Percentiles rank a stretch among this genome's conserved stretches.
Evolutionary conservation across 1,140 invertebrate species (phyloP).

Genomic region (Nylanderia fulva): DNA sequence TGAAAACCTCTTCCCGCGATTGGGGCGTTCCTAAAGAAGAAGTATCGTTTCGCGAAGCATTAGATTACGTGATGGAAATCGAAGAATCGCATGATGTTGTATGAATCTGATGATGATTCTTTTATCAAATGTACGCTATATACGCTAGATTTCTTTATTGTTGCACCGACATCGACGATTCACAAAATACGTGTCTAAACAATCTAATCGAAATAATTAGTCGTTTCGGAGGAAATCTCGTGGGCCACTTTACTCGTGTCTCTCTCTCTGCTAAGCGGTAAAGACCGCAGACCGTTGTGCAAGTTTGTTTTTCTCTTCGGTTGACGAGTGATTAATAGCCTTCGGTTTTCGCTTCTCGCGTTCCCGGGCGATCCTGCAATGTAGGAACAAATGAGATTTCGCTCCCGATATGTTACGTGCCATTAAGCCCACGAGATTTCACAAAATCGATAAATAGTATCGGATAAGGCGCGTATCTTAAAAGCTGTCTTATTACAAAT

Average conservation of each 20-base stretch:
- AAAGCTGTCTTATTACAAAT: neutral
- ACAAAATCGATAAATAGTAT: conserved; percentile 33
- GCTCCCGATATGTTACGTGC: conserved; percentile 67
- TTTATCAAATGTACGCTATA: conserved; percentile 4
- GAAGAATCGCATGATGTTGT: conserved; percentile 12
- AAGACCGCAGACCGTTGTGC: conserved; percentile 16
- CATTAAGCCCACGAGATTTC: conserved; percentile 53
- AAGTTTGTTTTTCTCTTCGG: conserved; percentile 45
- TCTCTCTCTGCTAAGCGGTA: conserved; percentile 2
- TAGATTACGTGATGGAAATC: conserved; percentile 33
- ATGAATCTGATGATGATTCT: conserved; percentile 1
- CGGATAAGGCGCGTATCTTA: neutral
- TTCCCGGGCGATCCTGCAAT: neutral
- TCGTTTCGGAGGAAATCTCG: conserved; percentile 8
- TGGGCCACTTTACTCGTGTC: conserved; percentile 1
- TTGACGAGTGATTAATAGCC: conserved; percentile 57
- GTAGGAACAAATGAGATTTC: conserved; percentile 22
- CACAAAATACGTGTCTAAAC: neutral
- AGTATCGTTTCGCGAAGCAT: conserved; percentile 29
- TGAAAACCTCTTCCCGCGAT: neutral
- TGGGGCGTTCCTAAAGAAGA: conserved; percentile 13
- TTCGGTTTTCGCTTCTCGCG: neutral
- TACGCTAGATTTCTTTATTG: neutral
- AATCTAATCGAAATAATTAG: conserved; percentile 55
- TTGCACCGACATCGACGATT: conserved; percentile 4